Conservation (phyloP, 2,888 invertebrate species). For the Drosophila recens region DNA sequence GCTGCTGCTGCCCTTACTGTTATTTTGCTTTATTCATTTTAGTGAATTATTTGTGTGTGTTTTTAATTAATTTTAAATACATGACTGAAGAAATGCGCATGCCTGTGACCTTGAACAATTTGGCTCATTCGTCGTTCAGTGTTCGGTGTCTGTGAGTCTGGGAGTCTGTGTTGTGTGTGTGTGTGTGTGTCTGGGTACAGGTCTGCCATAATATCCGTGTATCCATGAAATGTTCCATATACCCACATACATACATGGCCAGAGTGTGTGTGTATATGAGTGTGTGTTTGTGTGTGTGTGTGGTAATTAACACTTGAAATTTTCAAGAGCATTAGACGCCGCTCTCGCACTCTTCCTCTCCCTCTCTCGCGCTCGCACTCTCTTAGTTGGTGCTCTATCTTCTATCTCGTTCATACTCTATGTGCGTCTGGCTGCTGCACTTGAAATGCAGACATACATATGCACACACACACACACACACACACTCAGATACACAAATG, state of each 20-base stretch:
- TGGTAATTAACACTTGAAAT: conserved; percentile 77
- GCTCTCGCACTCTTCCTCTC: conserved; percentile 37
- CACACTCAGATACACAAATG: conserved; percentile 28
- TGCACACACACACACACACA: conserved; percentile 26
- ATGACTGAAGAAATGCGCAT: conserved; percentile 75
- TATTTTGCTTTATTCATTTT: conserved; percentile 41
- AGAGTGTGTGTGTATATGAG: conserved; percentile 24
- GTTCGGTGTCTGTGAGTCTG: conserved; percentile 64
- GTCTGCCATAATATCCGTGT: conserved; percentile 60
- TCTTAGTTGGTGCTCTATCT: conserved; percentile 6
- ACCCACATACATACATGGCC: conserved; percentile 54
- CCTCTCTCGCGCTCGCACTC: conserved; percentile 13
- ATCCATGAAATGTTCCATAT: conserved; percentile 68
- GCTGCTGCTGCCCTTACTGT: conserved; percentile 1
- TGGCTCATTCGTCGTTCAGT: conserved; percentile 59
- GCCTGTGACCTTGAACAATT: conserved; percentile 80
- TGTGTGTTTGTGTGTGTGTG: conserved; percentile 33
- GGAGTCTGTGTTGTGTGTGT: neutral
- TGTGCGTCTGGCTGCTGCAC: conserved; percentile 63
- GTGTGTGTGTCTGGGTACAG: conserved; percentile 57
- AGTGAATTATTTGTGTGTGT: conserved; percentile 54
- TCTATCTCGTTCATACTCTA: conserved; percentile 18
- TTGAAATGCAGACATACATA: conserved; percentile 50
- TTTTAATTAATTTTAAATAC: conserved; percentile 79
- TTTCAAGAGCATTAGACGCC: conserved; percentile 78